phyloP scores from a whole-genome alignment of 2,113 vertebrate species.

The Antechinus flavipes region DNA sequence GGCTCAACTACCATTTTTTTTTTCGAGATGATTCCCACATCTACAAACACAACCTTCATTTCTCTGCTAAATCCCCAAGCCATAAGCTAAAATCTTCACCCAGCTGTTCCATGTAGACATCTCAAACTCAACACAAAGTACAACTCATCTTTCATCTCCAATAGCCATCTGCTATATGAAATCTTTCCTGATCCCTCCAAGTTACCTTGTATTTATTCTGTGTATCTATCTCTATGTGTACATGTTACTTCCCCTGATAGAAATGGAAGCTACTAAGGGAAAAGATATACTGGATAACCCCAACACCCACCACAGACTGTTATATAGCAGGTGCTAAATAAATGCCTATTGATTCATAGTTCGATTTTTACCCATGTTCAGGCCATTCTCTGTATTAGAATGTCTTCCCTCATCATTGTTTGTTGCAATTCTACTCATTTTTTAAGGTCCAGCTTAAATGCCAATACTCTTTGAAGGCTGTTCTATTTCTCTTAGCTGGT shows the following conservation, averaged over 20 bases:
- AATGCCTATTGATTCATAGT: not conserved
- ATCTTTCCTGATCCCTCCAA: not conserved
- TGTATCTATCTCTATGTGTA: not conserved
- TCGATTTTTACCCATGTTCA: not conserved
- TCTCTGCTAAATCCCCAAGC: not conserved
- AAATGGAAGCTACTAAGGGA: not conserved
- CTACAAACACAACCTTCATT: not conserved
- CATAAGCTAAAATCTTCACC: not conserved
- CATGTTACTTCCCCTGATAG: not conserved
- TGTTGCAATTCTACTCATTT: not conserved
- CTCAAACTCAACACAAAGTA: not conserved
- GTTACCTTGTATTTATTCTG: not conserved
- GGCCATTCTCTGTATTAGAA: not conserved
- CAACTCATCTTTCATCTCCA: not conserved
- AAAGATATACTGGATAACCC: not conserved
- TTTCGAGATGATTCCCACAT: not conserved
- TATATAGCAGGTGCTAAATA: not conserved
- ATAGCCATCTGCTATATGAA: not conserved
- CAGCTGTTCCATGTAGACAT: not conserved
- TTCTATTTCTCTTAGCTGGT: not conserved
- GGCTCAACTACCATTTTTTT: not conserved
- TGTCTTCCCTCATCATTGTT: not conserved
- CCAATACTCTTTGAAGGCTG: not conserved
- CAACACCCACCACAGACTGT: not conserved
- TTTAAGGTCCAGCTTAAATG: not conserved